Percentiles rank a stretch among this genome's conserved stretches.
These are phyloP conservation scores for Cuniculus paca DNA, from an alignment of 2,797 vertebrate genomes.

Conservation along the genomic window DNA sequence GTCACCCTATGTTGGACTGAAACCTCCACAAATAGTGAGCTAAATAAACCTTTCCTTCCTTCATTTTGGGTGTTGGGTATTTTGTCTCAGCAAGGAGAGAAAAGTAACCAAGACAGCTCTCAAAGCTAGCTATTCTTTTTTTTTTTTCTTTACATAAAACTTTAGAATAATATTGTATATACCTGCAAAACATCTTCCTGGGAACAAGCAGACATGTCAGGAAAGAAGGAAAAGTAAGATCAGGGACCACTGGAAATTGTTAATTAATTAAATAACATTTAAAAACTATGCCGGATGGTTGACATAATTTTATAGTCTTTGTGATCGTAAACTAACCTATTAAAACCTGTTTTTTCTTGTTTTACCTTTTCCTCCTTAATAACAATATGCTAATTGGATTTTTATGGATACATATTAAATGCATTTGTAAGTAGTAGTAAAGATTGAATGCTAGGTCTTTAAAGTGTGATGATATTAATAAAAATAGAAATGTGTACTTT, in stretches of 20 bases:
- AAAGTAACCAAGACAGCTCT: neutral
- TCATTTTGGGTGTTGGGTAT: too few species aligned
- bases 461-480: conserved; percentile 30
- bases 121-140: conserved; percentile 19
- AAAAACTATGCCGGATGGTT: neutral
- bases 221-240: neutral
- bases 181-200: neutral
- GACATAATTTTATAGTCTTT: neutral
- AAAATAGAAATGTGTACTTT: conserved; percentile 23
- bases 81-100: too few species aligned
- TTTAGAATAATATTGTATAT: conserved; percentile 28
- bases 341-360: neutral
- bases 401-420: conserved; percentile 64
- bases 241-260: neutral
- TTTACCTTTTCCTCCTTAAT: conserved; percentile 50
- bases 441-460: conserved; percentile 20
- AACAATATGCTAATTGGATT: conserved; percentile 38
- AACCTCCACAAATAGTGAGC: too few species aligned
- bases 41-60: too few species aligned
- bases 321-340: neutral
- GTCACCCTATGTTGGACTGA: too few species aligned
- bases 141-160: neutral
- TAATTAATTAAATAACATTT: neutral
- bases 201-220: neutral
- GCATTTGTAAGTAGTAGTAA: neutral